Percentiles rank a stretch among this genome's conserved stretches.
phyloP scores from a whole-genome alignment of 2,113 vertebrate genomes.

The Jaculus jaculus region DNA sequence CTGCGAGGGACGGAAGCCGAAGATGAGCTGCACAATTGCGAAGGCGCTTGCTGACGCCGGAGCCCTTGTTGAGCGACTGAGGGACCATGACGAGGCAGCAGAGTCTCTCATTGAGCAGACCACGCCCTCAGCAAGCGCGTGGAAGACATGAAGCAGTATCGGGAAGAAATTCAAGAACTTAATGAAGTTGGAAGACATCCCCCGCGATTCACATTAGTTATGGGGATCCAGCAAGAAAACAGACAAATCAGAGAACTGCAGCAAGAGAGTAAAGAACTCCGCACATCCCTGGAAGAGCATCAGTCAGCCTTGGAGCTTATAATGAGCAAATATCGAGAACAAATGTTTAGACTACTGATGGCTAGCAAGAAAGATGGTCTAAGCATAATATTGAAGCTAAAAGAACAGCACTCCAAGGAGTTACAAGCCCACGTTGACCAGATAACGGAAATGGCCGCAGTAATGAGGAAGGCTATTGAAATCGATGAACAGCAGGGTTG shows the following conservation, averaged over 20 bases:
- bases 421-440: too few relatives aligned
- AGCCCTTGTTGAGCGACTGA: slow-evolving; percentile 93
- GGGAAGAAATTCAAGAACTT: slow-evolving; percentile 37
- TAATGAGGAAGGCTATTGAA: too few relatives aligned
- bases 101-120: slow-evolving; percentile 96
- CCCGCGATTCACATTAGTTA: slow-evolving; percentile 94
- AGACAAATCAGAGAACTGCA: slow-evolving; percentile 96
- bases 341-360: too few relatives aligned
- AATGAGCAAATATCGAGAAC: too few relatives aligned
- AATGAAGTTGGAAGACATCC: slow-evolving; percentile 90
- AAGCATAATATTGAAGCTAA: too few relatives aligned
- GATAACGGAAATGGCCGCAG: too few relatives aligned
- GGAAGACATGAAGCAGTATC: slow-evolving; percentile 96
- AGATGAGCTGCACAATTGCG: slow-evolving; percentile 79
- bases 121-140: slow-evolving; percentile 94
- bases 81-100: slow-evolving; percentile 96
- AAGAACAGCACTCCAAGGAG: too few relatives aligned
- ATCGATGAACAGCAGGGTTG: too few relatives aligned
- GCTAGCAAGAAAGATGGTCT: too few relatives aligned
- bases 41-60: slow-evolving; percentile 97
- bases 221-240: slow-evolving; percentile 99
- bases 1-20: too few relatives aligned
- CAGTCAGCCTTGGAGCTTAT: too few relatives aligned
- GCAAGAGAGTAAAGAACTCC: slow-evolving; percentile 96
- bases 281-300: too few relatives aligned